These are phyloP conservation scores for Lasioglossum albipes DNA, from an alignment of 1,140 invertebrate genomes.

Conservation along the genomic window DNA sequence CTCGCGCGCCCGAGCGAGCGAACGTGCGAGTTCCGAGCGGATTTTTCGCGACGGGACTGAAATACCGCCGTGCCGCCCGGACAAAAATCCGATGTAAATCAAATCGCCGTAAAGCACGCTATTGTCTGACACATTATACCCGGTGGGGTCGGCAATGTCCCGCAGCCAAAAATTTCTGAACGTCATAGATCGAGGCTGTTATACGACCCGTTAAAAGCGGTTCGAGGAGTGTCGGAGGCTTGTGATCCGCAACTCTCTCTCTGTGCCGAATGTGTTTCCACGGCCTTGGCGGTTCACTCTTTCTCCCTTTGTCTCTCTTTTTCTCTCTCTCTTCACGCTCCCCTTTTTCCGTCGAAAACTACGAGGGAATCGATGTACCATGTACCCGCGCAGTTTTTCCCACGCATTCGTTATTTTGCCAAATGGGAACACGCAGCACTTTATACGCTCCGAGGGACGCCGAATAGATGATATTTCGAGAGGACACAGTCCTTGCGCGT, in stretches of 20 bases:
- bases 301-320: too few relatives aligned
- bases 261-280: constrained; percentile 20
- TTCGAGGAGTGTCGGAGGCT: constrained; percentile 2
- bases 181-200: constrained; percentile 35
- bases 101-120: constrained; percentile 61
- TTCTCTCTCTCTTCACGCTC: too few relatives aligned
- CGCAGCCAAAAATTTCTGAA: constrained; percentile 11
- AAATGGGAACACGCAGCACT: constrained; percentile 9
- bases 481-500: neutral
- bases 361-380: constrained; percentile 15
- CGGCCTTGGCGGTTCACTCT: too few relatives aligned
- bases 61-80: constrained; percentile 14
- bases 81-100: constrained; percentile 63
- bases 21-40: neutral
- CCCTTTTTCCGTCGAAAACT: constrained; percentile 9
- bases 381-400: constrained; percentile 9
- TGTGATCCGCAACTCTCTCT: neutral
- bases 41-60: constrained; percentile 35
- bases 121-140: constrained; percentile 48
- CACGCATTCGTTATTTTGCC: constrained; percentile 34
- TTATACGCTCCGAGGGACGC: constrained; percentile 7
- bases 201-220: constrained; percentile 36
- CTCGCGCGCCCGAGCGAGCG: neutral
- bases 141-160: neutral
- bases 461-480: neutral